A percentile compares a stretch with the other conserved stretches of the same genome.
Conservation (phyloP, 2,888 invertebrate genomes). For the Dasypogon diadema region DNA sequence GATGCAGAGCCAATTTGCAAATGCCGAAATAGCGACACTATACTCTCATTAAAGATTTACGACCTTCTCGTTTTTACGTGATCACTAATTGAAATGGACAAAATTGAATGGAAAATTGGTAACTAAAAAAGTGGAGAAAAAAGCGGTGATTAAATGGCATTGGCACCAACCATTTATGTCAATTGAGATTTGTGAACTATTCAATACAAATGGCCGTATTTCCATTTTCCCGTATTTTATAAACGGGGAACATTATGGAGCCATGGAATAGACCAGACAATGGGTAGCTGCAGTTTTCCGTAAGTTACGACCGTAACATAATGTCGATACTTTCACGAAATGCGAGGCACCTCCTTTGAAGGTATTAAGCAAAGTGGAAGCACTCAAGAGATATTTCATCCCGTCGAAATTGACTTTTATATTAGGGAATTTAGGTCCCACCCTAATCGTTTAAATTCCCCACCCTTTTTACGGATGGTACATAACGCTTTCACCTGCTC, state of each 20-base stretch:
- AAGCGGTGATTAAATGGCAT: conserved; percentile 22
- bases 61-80: conserved; percentile 18
- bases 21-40: no score
- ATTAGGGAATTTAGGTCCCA: conserved; percentile 8
- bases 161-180: conserved; percentile 36
- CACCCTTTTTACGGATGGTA: no score
- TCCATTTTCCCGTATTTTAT: conserved; percentile 32
- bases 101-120: conserved; percentile 29
- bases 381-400: conserved; percentile 18
- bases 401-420: conserved; percentile 23
- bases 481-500: no score
- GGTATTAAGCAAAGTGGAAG: neutral
- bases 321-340: conserved; percentile 19
- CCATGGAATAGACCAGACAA: conserved; percentile 28
- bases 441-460: neutral
- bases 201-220: conserved; percentile 28
- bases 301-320: conserved; percentile 13
- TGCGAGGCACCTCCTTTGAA: neutral
- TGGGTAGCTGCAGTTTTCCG: conserved; percentile 35
- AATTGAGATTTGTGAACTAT: conserved; percentile 43
- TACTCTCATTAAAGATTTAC: conserved; percentile 40
- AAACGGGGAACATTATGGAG: conserved; percentile 39
- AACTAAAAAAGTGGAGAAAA: conserved; percentile 20
- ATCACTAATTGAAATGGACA: conserved; percentile 33
- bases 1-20: no score